Conservation (phyloP, 2,113 vertebrate genomes). For the Phaethon lepturus region DNA sequence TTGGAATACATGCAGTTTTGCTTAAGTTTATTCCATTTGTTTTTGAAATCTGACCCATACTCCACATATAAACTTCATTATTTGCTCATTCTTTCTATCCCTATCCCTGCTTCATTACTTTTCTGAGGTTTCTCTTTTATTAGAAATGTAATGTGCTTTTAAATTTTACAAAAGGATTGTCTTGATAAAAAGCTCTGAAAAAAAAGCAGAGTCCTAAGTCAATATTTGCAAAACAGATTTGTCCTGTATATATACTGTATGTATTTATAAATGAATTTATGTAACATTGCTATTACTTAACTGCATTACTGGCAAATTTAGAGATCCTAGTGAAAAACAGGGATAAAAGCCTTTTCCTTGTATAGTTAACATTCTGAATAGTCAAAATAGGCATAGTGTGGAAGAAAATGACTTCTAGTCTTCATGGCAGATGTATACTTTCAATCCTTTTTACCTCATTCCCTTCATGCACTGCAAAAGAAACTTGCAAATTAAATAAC, state of each 20-base stretch:
- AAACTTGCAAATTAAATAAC: neutral
- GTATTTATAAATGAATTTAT: neutral
- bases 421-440: neutral
- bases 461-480: neutral
- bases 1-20: slow-evolving; percentile 28
- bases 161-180: neutral
- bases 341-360: neutral
- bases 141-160: neutral
- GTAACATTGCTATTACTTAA: neutral
- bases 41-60: slow-evolving; percentile 54
- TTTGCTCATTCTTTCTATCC: slow-evolving; percentile 1
- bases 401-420: neutral
- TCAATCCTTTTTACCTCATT: neutral
- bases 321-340: neutral
- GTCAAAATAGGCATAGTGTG: neutral
- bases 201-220: neutral
- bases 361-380: neutral
- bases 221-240: neutral
- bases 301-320: neutral
- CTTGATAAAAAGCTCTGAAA: neutral
- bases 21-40: slow-evolving; percentile 22
- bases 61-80: neutral
- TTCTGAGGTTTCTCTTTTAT: neutral
- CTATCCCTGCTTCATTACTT: neutral
- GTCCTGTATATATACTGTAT: neutral